Conservation (phyloP, 92 coral and sea anemone genomes). For the Actinostola sp. region DNA sequence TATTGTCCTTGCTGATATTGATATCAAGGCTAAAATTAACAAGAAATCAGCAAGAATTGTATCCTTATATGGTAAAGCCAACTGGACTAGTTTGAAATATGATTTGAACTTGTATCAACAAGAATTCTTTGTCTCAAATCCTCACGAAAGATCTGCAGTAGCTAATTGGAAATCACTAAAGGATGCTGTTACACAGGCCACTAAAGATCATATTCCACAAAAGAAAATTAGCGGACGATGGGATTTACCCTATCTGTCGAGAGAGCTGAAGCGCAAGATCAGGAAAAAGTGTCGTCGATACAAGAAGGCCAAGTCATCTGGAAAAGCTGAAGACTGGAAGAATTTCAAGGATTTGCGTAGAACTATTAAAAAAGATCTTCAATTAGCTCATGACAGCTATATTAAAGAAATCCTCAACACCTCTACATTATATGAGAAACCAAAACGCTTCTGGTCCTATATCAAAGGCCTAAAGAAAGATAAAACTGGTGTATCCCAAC, state of each 20-base stretch:
- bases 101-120: conserved; percentile 30
- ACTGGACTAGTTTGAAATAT: conserved; percentile 22
- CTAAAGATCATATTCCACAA: conserved; percentile 25
- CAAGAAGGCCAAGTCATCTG: conserved; percentile 46
- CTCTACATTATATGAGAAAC: conserved; percentile 6
- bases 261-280: conserved; percentile 26
- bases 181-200: conserved; percentile 24
- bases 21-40: conserved; percentile 27
- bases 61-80: conserved; percentile 35
- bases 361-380: conserved; percentile 35
- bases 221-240: conserved; percentile 24
- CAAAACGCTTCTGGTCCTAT: conserved; percentile 19
- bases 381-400: conserved; percentile 44
- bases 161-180: conserved; percentile 36
- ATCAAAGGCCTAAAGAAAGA: conserved; percentile 12
- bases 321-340: conserved; percentile 38
- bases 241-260: conserved; percentile 46
- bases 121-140: conserved; percentile 13
- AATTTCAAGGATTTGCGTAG: conserved; percentile 46
- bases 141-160: conserved; percentile 20
- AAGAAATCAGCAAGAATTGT: conserved; percentile 34
- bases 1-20: conserved; percentile 30
- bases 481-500: conserved; percentile 16
- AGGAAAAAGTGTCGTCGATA: conserved; percentile 39
- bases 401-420: conserved; percentile 26